A percentile compares a stretch with the other conserved stretches of the same genome.
phyloP scores from a whole-genome alignment of 2,797 vertebrate species.

The Vireo griseus region DNA sequence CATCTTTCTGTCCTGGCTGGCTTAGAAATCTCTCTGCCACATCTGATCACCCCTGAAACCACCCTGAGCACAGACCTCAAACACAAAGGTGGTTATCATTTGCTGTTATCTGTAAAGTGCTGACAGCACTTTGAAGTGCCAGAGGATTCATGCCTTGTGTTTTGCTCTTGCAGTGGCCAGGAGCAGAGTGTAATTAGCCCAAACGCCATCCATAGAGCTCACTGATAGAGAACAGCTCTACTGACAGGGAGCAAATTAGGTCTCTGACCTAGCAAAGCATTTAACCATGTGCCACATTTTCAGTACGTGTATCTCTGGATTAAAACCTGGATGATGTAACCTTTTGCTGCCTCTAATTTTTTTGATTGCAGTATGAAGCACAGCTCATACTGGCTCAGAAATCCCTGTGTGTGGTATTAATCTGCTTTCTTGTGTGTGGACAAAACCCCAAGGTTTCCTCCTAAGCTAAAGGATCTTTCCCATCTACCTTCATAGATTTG shows the following conservation, averaged over 20 bases:
- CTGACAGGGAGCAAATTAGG: conserved; percentile 59
- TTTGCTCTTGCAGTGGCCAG: conserved; percentile 32
- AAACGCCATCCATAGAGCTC: background rate
- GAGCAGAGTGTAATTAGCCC: conserved; percentile 56
- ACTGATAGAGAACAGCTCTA: conserved; percentile 2
- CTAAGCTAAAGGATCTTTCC: background rate
- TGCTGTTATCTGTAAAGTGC: conserved; percentile 6
- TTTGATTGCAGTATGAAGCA: conserved; percentile 7
- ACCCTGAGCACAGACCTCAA: background rate
- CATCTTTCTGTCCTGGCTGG: background rate
- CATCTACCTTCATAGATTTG: background rate
- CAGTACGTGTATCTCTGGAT: background rate
- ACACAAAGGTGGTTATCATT: conserved; percentile 37
- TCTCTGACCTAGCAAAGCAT: conserved; percentile 58
- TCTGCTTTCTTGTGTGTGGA: background rate
- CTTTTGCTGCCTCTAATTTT: conserved; percentile 34
- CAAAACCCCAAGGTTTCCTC: background rate
- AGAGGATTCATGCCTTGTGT: conserved; percentile 36
- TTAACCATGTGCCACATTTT: conserved; percentile 32
- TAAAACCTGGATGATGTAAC: conserved; percentile 37
- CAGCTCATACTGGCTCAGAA: conserved; percentile 5
- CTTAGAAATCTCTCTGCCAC: conserved; percentile 8
- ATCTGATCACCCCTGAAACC: conserved; percentile 30
- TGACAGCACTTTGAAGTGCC: conserved; percentile 21
- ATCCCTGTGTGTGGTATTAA: background rate